Conservation (phyloP, 1,140 invertebrate genomes). For the Lysiphlebus fabarum region DNA sequence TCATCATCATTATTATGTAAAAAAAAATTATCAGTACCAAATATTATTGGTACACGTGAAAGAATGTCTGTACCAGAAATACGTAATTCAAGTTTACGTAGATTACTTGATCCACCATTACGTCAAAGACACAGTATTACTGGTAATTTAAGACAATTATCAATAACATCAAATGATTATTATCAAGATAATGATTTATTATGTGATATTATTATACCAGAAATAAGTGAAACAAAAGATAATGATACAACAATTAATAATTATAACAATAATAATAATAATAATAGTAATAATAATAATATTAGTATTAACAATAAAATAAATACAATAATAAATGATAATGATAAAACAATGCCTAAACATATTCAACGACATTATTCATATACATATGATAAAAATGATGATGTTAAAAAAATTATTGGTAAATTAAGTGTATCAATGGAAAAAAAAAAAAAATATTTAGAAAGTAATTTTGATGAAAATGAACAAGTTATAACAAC, state of each 20-base stretch:
- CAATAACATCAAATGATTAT: background rate
- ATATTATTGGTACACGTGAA: slow-evolving; percentile 29
- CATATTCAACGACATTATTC: slow-evolving; percentile 48
- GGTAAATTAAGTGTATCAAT: slow-evolving; percentile 37
- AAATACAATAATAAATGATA: too few species aligned
- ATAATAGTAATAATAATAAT: too few species aligned
- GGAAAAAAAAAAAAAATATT: slow-evolving; percentile 42
- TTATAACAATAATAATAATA: too few species aligned
- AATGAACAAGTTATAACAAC: slow-evolving; percentile 51
- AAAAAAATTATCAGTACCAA: slow-evolving; percentile 11
- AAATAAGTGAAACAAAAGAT: too few species aligned
- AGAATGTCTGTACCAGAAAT: slow-evolving; percentile 51
- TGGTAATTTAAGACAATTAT: slow-evolving; percentile 35
- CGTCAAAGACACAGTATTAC: slow-evolving; percentile 50
- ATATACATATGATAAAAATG: slow-evolving; percentile 45
- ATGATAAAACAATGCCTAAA: slow-evolving; percentile 34
- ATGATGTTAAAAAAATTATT: slow-evolving; percentile 28
- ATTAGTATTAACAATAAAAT: too few species aligned
- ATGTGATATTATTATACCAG: too few species aligned
- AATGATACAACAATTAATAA: too few species aligned
- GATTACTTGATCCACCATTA: slow-evolving; percentile 45
- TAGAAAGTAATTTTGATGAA: slow-evolving; percentile 50
- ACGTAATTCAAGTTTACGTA: slow-evolving; percentile 44
- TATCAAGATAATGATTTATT: too few species aligned
- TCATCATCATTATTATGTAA: background rate